These are phyloP conservation scores for Synanthedon formicaeformis DNA, from an alignment of 2,888 invertebrate genomes.

Conservation along the genomic window DNA sequence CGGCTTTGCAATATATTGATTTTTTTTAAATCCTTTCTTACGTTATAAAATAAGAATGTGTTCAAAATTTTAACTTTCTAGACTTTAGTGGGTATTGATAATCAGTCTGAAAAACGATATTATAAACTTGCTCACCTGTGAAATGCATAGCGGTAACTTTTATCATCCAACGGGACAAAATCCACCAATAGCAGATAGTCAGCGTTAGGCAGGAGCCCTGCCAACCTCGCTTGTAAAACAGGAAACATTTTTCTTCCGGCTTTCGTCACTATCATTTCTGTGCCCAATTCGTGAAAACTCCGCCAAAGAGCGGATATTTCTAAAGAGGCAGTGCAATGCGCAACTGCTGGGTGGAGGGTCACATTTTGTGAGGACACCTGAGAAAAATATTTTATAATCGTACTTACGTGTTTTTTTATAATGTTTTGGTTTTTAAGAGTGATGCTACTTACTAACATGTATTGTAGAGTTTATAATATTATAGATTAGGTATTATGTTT, in stretches of 20 bases:
- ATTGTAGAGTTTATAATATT: no score
- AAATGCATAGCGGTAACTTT: slow-evolving; percentile 95
- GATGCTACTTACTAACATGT: no score
- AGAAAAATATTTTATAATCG: no score
- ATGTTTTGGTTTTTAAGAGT: no score
- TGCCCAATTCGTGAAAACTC: slow-evolving; percentile 94
- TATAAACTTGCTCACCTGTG: slow-evolving; percentile 74
- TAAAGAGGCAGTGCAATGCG: slow-evolving; percentile 81
- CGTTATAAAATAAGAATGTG: no score
- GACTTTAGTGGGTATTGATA: no score
- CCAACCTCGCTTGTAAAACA: slow-evolving; percentile 89
- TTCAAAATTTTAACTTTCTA: no score
- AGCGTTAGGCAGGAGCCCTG: slow-evolving; percentile 86
- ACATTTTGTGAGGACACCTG: slow-evolving; percentile 46
- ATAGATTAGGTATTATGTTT: no score
- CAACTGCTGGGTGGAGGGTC: slow-evolving; percentile 82
- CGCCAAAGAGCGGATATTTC: slow-evolving; percentile 96
- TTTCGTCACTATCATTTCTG: slow-evolving; percentile 99
- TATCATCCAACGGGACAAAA: slow-evolving; percentile 96
- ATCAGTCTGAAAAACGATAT: no score
- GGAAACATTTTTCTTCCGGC: slow-evolving; percentile 97
- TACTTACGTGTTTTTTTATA: no score
- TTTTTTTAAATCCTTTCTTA: no score
- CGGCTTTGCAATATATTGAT: no score
- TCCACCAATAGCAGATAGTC: slow-evolving; percentile 95